Conservation (phyloP, 2,888 invertebrate genomes). For the Erannis defoliaria region DNA sequence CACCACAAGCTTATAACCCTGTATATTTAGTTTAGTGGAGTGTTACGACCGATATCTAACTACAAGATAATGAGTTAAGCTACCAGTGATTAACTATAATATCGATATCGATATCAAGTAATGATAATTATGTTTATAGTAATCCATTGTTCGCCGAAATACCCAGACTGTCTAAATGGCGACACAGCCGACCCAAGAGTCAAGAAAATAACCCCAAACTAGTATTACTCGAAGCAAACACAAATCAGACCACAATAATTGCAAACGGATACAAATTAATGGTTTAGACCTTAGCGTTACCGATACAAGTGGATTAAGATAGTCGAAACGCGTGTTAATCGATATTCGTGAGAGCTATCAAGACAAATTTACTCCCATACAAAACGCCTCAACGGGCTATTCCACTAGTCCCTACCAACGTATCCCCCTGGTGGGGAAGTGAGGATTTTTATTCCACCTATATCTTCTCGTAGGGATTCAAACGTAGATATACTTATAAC, state of each 20-base stretch:
- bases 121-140: background rate
- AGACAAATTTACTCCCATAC: too few relatives aligned
- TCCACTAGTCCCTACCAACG: too few relatives aligned
- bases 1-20: too few relatives aligned
- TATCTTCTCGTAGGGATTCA: too few relatives aligned
- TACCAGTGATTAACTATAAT: background rate
- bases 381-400: too few relatives aligned
- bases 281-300: conserved; percentile 24
- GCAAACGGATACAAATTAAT: conserved; percentile 27
- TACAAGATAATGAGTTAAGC: conserved; percentile 1
- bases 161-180: conserved; percentile 5
- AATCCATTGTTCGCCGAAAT: background rate
- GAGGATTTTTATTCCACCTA: too few relatives aligned
- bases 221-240: conserved; percentile 10
- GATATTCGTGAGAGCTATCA: too few relatives aligned
- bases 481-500: too few relatives aligned
- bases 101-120: background rate
- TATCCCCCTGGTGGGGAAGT: too few relatives aligned
- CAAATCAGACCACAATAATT: conserved; percentile 20
- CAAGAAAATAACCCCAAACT: background rate
- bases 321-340: too few relatives aligned
- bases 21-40: background rate
- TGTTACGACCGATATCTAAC: background rate
- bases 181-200: background rate
- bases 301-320: conserved; percentile 31